Conservation (phyloP, 1,140 invertebrate genomes). For the Caenorhabditis brenneri region DNA sequence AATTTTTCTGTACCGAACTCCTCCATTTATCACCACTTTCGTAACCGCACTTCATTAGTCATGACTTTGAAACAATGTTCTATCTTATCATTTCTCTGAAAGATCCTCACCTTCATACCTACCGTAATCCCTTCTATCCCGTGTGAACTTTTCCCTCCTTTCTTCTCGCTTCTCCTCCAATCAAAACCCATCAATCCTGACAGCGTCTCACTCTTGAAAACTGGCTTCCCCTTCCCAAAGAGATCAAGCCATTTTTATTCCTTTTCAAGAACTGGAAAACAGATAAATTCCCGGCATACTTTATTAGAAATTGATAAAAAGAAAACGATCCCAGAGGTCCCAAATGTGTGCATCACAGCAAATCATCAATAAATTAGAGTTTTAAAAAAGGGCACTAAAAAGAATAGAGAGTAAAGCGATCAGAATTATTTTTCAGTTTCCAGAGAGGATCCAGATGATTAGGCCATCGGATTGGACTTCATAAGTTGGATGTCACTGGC, state of each 20-base stretch:
- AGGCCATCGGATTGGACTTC: too few relatives aligned
- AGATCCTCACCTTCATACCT: too few relatives aligned
- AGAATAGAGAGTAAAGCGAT: not conserved
- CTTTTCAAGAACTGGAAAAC: not conserved
- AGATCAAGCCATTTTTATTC: not conserved
- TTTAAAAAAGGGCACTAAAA: not conserved
- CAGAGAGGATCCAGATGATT: too few relatives aligned
- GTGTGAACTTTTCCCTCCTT: not conserved
- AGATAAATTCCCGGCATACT: not conserved
- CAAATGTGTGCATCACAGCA: too few relatives aligned
- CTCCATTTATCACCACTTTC: too few relatives aligned
- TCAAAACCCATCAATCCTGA: not conserved
- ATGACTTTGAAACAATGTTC: too few relatives aligned
- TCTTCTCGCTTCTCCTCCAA: not conserved
- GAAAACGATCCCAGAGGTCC: not conserved
- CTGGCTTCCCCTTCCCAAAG: not conserved
- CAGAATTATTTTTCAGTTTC: too few relatives aligned
- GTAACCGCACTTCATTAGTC: too few relatives aligned
- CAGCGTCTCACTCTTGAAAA: not conserved
- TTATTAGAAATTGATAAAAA: not conserved
- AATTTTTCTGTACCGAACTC: too few relatives aligned
- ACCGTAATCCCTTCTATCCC: not conserved
- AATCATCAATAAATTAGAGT: constrained; percentile 10
- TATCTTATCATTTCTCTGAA: too few relatives aligned
- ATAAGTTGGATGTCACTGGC: too few relatives aligned